Evolutionary conservation across 1,140 invertebrate genomes (phyloP), one percentile per base, ranked within the genome.

Genomic region (Megalopta genalis): DNA sequence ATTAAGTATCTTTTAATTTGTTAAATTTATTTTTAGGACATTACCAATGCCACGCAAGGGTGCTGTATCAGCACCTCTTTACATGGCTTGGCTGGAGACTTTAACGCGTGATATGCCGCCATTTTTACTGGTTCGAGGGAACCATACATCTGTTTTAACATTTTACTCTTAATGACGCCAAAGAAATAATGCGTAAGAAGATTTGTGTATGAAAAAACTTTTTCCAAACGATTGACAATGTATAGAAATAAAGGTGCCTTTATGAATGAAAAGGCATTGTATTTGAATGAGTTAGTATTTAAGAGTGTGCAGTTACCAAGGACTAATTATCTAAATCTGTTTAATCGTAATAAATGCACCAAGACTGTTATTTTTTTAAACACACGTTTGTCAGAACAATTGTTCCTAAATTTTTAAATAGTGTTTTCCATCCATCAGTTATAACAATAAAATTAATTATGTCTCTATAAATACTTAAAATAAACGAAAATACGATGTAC

Each of bases 131-230:
- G 96, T 99, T 65, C 94, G 98, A 86, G 98, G 98, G 80, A 99
- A 99, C 92, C 98, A 99, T 92, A 96, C 96, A 12, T 98, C 98
- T 85, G 98, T 99, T 52, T 94, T 99, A 72, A 99, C 98, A 59
- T 99, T 98, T 94, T 99, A 99, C 93, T 99, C 98, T 59, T 99
- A 96, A 95, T 67, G 23, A 62, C 10, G 37, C 18, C 6, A 79
- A 60, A 18, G 5, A 57, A 60, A 12, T 9, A 2, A 18, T 0
- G 23, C 27, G 27, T 42, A 64, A 52, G 8, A 23, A 78, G 5
- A 72, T 12, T 72, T 54, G 16, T 54, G 23, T 70, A 12, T n/a
- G 42, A 63, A 23, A 46, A 39, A 49, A 32, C 1, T 21, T 57
- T 57, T n/a, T 57, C 7, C 8, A n/a, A 27, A 12, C 25, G 18